These are phyloP conservation scores for Lepidostoma basale DNA, from an alignment of 1,140 invertebrate species.

Conservation along the genomic window DNA sequence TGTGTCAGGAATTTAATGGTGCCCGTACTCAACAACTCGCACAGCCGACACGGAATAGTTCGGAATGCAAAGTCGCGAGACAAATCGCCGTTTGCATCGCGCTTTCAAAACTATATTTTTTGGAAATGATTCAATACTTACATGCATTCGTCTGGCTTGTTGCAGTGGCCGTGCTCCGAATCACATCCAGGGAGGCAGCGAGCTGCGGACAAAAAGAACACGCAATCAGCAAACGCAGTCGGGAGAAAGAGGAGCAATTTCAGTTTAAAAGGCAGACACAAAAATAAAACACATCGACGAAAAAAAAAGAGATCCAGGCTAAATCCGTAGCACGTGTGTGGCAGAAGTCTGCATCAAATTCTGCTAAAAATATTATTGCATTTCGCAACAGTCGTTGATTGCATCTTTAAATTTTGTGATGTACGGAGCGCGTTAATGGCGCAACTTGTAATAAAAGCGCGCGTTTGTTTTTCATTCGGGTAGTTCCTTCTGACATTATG, in stretches of 20 bases:
- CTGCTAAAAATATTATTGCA: conserved; percentile 42
- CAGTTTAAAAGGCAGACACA: conserved; percentile 49
- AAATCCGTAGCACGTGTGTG: conserved; percentile 43
- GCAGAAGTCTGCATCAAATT: conserved; percentile 38
- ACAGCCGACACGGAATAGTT: too few relatives aligned
- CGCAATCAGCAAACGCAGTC: conserved; percentile 54
- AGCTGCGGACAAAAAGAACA: conserved; percentile 75
- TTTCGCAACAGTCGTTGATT: conserved; percentile 29
- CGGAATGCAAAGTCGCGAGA: too few relatives aligned
- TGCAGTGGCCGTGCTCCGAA: conserved; percentile 87
- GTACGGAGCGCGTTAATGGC: neutral
- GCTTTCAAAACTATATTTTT: too few relatives aligned
- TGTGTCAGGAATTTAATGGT: too few relatives aligned
- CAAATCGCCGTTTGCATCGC: too few relatives aligned
- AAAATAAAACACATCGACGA: conserved; percentile 36
- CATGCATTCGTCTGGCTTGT: conserved; percentile 92
- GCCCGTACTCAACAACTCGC: too few relatives aligned
- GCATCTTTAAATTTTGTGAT: conserved; percentile 11
- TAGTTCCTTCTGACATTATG: neutral
- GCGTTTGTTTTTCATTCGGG: too few relatives aligned
- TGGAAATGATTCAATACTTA: conserved; percentile 83
- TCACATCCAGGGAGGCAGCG: conserved; percentile 91
- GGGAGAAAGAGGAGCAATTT: conserved; percentile 50
- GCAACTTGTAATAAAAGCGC: too few relatives aligned
- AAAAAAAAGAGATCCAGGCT: conserved; percentile 33